phyloP scores from a whole-genome alignment of 2,888 invertebrate species.

The Tachina grossa region DNA sequence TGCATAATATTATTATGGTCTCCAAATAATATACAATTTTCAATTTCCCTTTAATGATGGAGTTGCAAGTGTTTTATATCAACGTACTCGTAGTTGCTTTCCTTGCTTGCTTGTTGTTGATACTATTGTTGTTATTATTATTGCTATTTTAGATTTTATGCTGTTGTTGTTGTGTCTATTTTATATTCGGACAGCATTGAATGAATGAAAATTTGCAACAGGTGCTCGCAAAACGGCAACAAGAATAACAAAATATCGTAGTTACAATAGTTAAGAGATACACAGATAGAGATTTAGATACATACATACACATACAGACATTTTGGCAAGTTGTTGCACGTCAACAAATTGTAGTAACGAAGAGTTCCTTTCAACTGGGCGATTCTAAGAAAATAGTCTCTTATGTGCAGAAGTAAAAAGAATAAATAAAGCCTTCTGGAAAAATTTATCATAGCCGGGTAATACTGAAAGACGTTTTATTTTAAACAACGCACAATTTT shows the following conservation, averaged over 20 bases:
- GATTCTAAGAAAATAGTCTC: not conserved
- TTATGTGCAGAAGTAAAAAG: too few species aligned
- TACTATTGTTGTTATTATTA: slow-evolving; percentile 33
- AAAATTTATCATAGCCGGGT: too few species aligned
- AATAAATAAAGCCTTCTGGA: too few species aligned
- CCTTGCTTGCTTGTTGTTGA: slow-evolving; percentile 18
- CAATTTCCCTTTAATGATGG: slow-evolving; percentile 54
- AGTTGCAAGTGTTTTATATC: slow-evolving; percentile 30
- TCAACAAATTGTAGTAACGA: slow-evolving; percentile 16
- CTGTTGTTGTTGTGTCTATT: slow-evolving; percentile 62
- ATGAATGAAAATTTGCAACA: slow-evolving; percentile 70
- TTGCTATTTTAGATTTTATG: slow-evolving; percentile 31
- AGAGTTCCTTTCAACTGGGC: slow-evolving; percentile 25
- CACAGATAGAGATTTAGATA: slow-evolving; percentile 37
- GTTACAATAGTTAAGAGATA: slow-evolving; percentile 44
- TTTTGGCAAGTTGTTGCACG: slow-evolving; percentile 45
- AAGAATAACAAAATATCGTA: slow-evolving; percentile 25
- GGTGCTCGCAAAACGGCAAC: slow-evolving; percentile 55
- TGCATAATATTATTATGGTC: slow-evolving; percentile 56
- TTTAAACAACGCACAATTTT: too few species aligned
- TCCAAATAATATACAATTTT: slow-evolving; percentile 62
- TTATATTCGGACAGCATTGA: slow-evolving; percentile 64
- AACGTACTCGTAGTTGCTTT: slow-evolving; percentile 17
- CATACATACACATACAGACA: not conserved
- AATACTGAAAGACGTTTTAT: too few species aligned